phyloP scores from a whole-genome alignment of 2,113 vertebrate species.

The Nipponia nippon region DNA sequence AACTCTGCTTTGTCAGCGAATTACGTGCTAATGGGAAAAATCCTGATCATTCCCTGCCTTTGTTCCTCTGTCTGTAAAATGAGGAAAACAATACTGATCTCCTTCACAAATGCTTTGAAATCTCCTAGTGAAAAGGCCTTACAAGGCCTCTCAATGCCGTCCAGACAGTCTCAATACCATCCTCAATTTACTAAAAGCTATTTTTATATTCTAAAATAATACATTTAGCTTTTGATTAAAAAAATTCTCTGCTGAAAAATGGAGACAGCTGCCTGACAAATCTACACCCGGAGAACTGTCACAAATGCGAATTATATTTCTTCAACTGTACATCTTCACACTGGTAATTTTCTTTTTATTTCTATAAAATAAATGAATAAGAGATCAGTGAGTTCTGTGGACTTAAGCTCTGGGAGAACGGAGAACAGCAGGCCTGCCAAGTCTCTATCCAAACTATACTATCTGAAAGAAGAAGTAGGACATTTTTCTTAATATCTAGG shows the following conservation, averaged over 20 bases:
- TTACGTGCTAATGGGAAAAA: neutral
- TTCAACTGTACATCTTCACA: neutral
- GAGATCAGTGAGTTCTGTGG: neutral
- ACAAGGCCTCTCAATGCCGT: neutral
- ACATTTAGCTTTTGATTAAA: neutral
- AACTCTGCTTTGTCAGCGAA: neutral
- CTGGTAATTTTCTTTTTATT: slow-evolving; percentile 7
- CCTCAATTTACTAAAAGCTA: neutral
- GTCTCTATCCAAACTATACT: neutral
- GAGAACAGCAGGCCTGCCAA: slow-evolving; percentile 12
- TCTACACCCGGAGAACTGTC: neutral
- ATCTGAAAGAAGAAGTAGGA: neutral
- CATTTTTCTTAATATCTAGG: slow-evolving; percentile 5
- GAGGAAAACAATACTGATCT: neutral
- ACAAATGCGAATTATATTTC: neutral
- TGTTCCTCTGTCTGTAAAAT: neutral
- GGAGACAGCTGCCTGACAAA: neutral
- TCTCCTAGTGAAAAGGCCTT: neutral
- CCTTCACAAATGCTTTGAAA: neutral
- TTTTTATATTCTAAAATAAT: neutral
- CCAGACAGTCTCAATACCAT: neutral
- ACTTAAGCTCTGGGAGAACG: neutral
- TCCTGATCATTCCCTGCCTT: neutral
- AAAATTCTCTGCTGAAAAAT: neutral
- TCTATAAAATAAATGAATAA: slow-evolving; percentile 15